Conservation (phyloP, 2,797 vertebrate genomes). For the Harpagifer antarcticus region DNA sequence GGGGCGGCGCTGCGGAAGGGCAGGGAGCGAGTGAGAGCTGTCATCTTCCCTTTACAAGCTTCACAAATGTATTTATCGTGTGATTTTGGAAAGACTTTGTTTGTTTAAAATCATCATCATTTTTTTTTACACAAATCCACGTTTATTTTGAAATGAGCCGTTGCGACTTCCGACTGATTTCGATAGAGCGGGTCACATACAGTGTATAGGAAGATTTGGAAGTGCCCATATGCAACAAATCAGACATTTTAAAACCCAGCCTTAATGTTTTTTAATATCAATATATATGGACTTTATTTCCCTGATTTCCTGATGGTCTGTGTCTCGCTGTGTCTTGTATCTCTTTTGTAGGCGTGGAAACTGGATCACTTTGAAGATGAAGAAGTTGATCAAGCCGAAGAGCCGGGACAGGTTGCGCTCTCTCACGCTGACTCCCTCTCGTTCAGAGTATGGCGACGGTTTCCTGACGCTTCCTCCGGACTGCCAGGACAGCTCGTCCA, state of each 20-base stretch:
- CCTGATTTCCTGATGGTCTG: not conserved
- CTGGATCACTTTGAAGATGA: conserved; percentile 99
- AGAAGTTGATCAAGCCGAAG: conserved; percentile 96
- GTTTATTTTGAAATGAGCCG: too few species aligned
- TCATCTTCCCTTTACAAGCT: too few species aligned
- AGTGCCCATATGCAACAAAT: not conserved
- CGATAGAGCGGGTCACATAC: too few species aligned
- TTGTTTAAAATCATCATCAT: too few species aligned
- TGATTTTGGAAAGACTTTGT: too few species aligned
- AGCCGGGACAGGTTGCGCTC: conserved; percentile 95
- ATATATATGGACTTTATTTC: not conserved
- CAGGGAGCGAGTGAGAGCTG: too few species aligned
- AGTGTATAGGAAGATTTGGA: not conserved
- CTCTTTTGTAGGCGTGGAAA: conserved; percentile 90
- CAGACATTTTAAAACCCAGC: not conserved
- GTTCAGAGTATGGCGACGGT: conserved; percentile 93
- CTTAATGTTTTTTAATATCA: not conserved
- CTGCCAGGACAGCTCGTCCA: conserved; percentile 97
- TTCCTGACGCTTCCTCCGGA: conserved; percentile 92
- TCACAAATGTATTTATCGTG: too few species aligned
- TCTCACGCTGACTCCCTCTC: conserved; percentile 90
- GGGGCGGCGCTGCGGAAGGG: too few species aligned
- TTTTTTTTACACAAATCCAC: too few species aligned
- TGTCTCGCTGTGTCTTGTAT: not conserved
- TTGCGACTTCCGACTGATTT: too few species aligned